Base-by-base conservation (phyloP, 2,888 invertebrate species). In the Trissonchulus sp. region DNA sequence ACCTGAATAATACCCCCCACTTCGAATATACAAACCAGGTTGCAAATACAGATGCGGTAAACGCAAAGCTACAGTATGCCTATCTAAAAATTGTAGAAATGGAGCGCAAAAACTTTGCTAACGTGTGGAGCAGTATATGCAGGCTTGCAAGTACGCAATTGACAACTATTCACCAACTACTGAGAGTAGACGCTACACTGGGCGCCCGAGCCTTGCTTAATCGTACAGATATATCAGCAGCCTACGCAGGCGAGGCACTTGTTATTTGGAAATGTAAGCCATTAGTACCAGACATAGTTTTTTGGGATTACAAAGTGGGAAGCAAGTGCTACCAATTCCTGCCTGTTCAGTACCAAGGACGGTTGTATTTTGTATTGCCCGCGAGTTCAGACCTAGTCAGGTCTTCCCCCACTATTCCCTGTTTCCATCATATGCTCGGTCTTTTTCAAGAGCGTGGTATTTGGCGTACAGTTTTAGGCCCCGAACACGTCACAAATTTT, bases 181-280 rank as follows among this genome's bases (percentile, higher is more conserved):
- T 73, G n/a, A 28, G 31, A 34, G 8, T 73, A n/a, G 63, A 73
- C 30, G 62, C 73, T 3, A 73, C 73, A 15, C 33, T 60, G 3
- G 73, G 73, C 15, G 72, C 72, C 15, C 72, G 72, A 28, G 72
- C 72, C 8, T 38, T n/a, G n/a, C n/a, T n/a, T n/a, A n/a, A n/a
- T n/a, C n/a, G n/a, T n/a, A n/a, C n/a, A n/a, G n/a, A n/a, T 72
- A 8, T 73, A 3, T 8, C 23, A n/a, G 73, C 63, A 23, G 8
- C 73, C 31, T 73, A 63, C 30, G 73, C 73, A 30, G 73, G 73
- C 2, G 34, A 73, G 33, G 73, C 63, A 33, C 35, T 73, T 2
- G 63, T 73, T 60, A 34, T 73, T n/a, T 60, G 63, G 62, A 2
- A 73, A 63, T 73, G 73, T 30, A 3, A 23, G 2, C 2, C 18